Evolutionary conservation across 1,140 invertebrate genomes (phyloP).

Genomic region (Eupristina koningsbergeri): DNA sequence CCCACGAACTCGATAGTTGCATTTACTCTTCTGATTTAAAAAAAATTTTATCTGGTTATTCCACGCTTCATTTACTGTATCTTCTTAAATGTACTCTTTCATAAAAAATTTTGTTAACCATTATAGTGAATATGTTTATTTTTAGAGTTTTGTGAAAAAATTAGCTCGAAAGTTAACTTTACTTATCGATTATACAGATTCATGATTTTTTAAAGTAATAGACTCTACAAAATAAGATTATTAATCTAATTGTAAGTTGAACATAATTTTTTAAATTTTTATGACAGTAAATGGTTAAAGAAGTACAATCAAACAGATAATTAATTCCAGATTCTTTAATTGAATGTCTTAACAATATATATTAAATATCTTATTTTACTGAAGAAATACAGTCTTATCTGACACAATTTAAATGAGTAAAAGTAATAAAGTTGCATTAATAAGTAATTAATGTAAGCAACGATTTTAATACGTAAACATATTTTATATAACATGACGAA

Average conservation of each 20-base stretch:
- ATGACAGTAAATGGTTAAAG: neutral
- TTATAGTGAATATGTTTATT: too few relatives aligned
- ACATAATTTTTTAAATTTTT: too few relatives aligned
- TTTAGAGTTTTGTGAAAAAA: too few relatives aligned
- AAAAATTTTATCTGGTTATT: neutral
- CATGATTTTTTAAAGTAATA: too few relatives aligned
- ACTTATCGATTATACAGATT: too few relatives aligned
- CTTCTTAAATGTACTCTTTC: neutral
- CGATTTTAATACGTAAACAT: neutral
- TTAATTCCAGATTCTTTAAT: neutral
- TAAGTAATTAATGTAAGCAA: neutral
- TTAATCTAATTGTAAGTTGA: too few relatives aligned
- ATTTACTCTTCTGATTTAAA: neutral
- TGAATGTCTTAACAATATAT: neutral
- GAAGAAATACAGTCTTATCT: neutral
- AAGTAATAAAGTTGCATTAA: neutral
- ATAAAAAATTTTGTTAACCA: neutral
- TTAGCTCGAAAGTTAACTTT: too few relatives aligned
- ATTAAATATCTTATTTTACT: neutral
- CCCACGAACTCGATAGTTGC: neutral
- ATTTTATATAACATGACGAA: neutral
- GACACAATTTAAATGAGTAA: slow-evolving; percentile 12
- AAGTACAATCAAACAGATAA: neutral
- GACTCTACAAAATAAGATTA: too few relatives aligned
- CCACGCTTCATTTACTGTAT: neutral